Conservation (phyloP, 2,113 vertebrate genomes). For the Prochilodus magdalenae region DNA sequence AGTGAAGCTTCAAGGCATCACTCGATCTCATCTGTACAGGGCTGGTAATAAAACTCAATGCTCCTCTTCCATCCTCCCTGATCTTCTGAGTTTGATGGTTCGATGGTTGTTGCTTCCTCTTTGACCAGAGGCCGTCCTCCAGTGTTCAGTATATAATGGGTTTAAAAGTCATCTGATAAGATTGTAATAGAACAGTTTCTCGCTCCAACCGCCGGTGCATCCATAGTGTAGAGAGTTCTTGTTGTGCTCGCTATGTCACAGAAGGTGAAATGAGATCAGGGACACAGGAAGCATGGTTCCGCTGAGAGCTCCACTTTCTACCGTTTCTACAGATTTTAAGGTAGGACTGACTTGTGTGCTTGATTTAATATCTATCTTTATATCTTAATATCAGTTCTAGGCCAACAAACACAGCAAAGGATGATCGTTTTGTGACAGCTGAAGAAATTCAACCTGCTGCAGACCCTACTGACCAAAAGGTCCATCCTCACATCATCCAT, state of each 20-base stretch:
- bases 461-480: no score
- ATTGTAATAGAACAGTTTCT: neutral
- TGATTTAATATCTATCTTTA: no score
- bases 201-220: neutral
- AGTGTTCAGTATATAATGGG: neutral
- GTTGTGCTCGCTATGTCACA: neutral
- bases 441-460: no score
- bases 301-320: no score
- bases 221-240: no score
- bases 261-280: neutral
- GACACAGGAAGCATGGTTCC: neutral
- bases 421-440: no score
- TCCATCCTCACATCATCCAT: no score
- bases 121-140: neutral
- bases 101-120: neutral
- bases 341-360: no score
- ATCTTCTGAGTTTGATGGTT: neutral
- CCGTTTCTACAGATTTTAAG: neutral
- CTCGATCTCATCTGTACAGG: neutral
- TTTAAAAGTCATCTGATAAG: neutral
- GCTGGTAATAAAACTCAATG: neutral
- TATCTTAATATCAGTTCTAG: no score
- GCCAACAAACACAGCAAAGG: no score
- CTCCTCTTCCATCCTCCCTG: slow-evolving; percentile 31
- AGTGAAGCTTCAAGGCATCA: slow-evolving; percentile 10